Percentiles rank a stretch among this genome's conserved stretches.
These are phyloP conservation scores for Falco berigora DNA, from an alignment of 2,797 vertebrate species.

Conservation along the genomic window DNA sequence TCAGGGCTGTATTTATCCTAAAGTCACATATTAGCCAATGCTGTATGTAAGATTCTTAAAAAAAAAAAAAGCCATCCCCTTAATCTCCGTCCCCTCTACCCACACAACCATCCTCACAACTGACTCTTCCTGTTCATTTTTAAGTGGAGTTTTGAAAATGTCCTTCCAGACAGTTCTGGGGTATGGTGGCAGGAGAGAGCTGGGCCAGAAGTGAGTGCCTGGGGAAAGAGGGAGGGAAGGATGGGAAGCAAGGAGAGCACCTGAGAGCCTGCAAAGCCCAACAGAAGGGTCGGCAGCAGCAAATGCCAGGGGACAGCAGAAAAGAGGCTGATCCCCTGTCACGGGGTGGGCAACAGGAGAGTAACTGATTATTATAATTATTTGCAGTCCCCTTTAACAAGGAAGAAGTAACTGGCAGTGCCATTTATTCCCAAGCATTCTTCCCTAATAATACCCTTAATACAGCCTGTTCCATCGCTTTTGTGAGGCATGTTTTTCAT, in stretches of 20 bases:
- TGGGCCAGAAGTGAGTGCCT: not conserved
- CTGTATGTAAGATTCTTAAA: not conserved
- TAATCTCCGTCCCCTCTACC: not conserved
- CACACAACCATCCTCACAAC: not conserved
- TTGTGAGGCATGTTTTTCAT: conserved; percentile 51
- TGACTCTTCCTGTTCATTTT: not conserved
- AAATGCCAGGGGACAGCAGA: not conserved
- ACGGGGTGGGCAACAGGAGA: not conserved
- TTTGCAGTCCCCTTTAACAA: not conserved
- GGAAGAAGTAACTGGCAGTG: not conserved
- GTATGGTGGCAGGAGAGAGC: not conserved
- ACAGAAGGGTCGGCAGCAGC: not conserved
- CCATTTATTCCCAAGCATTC: conserved; percentile 21
- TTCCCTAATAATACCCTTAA: conserved; percentile 44
- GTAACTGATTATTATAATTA: conserved; percentile 19
- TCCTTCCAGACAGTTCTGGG: fast-evolving
- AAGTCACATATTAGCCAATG: not conserved
- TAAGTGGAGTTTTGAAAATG: not conserved
- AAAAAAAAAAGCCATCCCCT: not conserved
- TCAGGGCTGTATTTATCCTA: not conserved
- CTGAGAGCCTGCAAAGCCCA: not conserved
- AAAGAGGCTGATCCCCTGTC: not conserved
- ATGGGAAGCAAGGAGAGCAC: not conserved
- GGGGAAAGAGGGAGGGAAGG: not conserved
- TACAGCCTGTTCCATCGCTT: conserved; percentile 9